These are phyloP conservation scores for Chymomyza caudatula DNA, from an alignment of 2,888 invertebrate species.

Conservation along the genomic window DNA sequence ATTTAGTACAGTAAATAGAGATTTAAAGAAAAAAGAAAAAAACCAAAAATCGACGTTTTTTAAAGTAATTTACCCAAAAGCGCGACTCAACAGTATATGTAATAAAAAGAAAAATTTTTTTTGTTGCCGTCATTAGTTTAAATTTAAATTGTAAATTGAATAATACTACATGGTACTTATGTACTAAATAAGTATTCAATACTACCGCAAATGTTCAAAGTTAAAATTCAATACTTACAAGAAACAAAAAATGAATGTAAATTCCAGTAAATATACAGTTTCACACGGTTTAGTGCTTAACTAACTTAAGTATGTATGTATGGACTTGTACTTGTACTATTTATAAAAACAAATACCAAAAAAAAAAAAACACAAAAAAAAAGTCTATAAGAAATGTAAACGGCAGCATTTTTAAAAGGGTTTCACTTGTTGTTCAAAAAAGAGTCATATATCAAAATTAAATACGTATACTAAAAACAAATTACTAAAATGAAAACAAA, in stretches of 20 bases:
- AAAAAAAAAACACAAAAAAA: conserved; percentile 7
- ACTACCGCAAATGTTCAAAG: background rate
- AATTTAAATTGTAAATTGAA: background rate
- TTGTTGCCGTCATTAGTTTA: background rate
- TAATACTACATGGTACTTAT: background rate
- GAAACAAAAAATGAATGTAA: background rate
- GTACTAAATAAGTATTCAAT: background rate
- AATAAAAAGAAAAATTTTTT: background rate
- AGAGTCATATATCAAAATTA: conserved; percentile 38
- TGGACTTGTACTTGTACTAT: background rate
- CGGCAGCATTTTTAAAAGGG: conserved; percentile 63
- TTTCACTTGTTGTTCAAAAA: conserved; percentile 62
- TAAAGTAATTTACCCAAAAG: background rate
- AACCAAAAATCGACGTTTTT: background rate
- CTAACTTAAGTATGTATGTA: background rate
- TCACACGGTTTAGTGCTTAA: background rate
- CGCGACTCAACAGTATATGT: background rate
- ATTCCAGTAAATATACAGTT: conserved; percentile 6
- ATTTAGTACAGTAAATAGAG: background rate
- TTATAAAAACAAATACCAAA: conserved; percentile 1
- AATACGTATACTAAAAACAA: conserved; percentile 16
- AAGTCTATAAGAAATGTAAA: conserved; percentile 45
- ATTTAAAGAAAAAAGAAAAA: background rate
- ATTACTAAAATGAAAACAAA: background rate
- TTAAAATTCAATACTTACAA: background rate